Percentiles rank a stretch among this genome's conserved stretches.
Evolutionary conservation across 2,113 vertebrate species (phyloP).

Genomic region (Epinephelus fuscoguttatus): DNA sequence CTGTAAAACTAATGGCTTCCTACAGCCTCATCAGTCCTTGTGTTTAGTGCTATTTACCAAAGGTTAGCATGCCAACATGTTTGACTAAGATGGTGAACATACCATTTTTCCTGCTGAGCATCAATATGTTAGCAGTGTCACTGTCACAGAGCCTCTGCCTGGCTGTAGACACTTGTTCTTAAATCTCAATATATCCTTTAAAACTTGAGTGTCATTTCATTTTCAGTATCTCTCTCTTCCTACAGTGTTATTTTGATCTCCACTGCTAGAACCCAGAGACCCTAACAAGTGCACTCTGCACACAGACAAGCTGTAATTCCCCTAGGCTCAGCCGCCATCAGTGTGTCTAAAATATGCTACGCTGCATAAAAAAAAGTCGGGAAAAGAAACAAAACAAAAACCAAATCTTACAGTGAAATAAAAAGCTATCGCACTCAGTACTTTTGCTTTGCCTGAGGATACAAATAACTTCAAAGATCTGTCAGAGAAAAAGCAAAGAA

Average conservation of each 20-base stretch:
- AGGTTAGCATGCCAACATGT: no score
- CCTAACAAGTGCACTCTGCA: conserved; percentile 47
- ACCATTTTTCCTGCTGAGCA: no score
- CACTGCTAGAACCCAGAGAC: conserved; percentile 32
- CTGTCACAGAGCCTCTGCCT: no score
- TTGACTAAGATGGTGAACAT: no score
- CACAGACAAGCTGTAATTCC: conserved; percentile 45
- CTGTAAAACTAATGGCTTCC: no score
- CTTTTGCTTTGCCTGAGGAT: conserved; percentile 70
- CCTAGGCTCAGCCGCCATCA: conserved; percentile 59
- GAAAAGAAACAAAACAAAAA: conserved; percentile 62
- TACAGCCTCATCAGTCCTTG: no score
- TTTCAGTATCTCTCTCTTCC: conserved; percentile 27
- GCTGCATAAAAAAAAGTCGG: conserved; percentile 46
- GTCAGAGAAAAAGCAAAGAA: conserved; percentile 57
- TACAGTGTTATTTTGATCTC: conserved; percentile 50
- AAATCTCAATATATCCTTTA: neutral
- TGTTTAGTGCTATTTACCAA: no score
- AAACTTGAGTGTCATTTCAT: neutral
- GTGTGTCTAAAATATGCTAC: conserved; percentile 65
- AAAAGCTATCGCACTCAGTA: conserved; percentile 57
- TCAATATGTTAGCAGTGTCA: no score
- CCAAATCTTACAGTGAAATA: conserved; percentile 58
- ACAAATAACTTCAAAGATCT: conserved; percentile 80
- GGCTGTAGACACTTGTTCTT: neutral